A percentile compares a stretch with the other conserved stretches of the same genome.
These are phyloP conservation scores for Fabriciana adippe DNA, from an alignment of 2,888 invertebrate genomes.

Conservation along the genomic window DNA sequence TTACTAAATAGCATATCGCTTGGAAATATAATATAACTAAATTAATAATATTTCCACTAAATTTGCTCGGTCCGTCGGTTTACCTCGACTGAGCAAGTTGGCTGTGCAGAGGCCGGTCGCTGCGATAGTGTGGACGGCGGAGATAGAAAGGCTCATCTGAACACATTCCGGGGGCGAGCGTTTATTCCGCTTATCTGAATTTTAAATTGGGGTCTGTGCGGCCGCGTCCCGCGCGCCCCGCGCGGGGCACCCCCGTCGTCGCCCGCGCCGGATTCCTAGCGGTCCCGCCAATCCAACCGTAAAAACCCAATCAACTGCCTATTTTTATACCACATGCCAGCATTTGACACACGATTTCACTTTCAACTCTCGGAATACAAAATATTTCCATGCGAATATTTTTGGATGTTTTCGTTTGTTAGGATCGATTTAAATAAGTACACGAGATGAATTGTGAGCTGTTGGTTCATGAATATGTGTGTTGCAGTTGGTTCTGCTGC, in stretches of 20 bases:
- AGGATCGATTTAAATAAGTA: background rate
- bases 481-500: too few species aligned
- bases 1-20: too few species aligned
- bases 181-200: slow-evolving; percentile 79
- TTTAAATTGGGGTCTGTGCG: slow-evolving; percentile 62
- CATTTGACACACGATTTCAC: slow-evolving; percentile 68
- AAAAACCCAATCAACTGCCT: slow-evolving; percentile 71
- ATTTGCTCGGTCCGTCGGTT: slow-evolving; percentile 7
- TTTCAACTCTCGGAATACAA: slow-evolving; percentile 49
- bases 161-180: slow-evolving; percentile 47
- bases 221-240: slow-evolving; percentile 29
- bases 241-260: slow-evolving; percentile 41
- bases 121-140: slow-evolving; percentile 9
- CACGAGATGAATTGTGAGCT: background rate
- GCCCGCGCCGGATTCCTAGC: slow-evolving; percentile 59
- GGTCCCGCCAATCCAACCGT: slow-evolving; percentile 67
- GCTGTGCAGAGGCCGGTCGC: slow-evolving; percentile 7
- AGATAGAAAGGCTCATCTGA: slow-evolving; percentile 17
- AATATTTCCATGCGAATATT: slow-evolving; percentile 40
- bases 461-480: too few species aligned
- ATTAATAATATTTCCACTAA: slow-evolving; percentile 2
- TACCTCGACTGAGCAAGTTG: background rate
- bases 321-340: slow-evolving; percentile 61
- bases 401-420: slow-evolving; percentile 38
- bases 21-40: too few species aligned